A percentile compares a stretch with the other conserved stretches of the same genome.
phyloP scores from a whole-genome alignment of 2,113 vertebrate species.

The Marmota monax region DNA sequence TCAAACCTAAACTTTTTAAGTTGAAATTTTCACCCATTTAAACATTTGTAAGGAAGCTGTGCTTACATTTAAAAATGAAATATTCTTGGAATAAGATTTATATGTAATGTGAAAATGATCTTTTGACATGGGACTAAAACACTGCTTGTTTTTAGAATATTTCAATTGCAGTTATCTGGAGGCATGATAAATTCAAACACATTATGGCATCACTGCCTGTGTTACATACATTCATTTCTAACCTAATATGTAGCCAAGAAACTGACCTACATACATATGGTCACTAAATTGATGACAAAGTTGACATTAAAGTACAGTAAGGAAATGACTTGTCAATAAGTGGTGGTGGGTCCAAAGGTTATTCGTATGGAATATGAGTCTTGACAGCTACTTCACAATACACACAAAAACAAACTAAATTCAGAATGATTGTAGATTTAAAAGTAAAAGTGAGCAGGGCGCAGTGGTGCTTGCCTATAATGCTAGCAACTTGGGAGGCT shows the following conservation, averaged over 20 bases:
- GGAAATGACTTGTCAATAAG: background rate
- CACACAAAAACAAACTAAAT: background rate
- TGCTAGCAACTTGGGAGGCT: no score
- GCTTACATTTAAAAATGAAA: constrained; percentile 3
- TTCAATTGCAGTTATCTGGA: background rate
- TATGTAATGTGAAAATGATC: background rate
- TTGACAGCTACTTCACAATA: background rate
- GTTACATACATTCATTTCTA: background rate
- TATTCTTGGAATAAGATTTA: constrained; percentile 24
- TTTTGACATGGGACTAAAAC: constrained; percentile 13
- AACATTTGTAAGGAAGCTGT: constrained; percentile 16
- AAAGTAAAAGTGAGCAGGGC: background rate
- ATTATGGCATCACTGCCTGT: background rate
- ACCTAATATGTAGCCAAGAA: no score
- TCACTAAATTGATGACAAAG: background rate
- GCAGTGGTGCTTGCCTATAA: no score
- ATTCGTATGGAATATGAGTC: background rate
- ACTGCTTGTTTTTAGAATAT: background rate
- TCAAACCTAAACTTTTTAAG: background rate
- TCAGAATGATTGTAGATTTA: background rate
- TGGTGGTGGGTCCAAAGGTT: background rate
- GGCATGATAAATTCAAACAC: background rate
- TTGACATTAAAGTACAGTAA: background rate
- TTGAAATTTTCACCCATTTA: background rate
- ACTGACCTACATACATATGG: no score